Percentiles rank a stretch among this genome's conserved stretches.
phyloP scores from a whole-genome alignment of 2,888 invertebrate genomes.

The Patella depressa region DNA sequence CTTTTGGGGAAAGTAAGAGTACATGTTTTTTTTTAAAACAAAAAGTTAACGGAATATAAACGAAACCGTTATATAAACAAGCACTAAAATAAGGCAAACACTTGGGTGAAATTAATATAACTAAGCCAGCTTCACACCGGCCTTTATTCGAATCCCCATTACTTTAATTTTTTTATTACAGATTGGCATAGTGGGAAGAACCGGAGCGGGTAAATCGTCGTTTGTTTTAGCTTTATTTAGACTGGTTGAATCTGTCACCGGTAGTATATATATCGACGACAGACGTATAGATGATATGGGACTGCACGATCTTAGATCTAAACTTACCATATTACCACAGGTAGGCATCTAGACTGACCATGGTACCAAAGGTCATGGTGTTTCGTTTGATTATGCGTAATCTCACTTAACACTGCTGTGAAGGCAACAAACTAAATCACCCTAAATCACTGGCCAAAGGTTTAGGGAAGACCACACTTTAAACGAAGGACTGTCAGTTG shows the following conservation, averaged over 20 bases:
- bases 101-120: too few relatives aligned
- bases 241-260: conserved; percentile 22
- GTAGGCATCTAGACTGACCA: not conserved
- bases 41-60: too few relatives aligned
- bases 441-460: too few relatives aligned
- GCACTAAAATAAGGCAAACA: too few relatives aligned
- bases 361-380: not conserved
- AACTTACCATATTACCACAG: conserved; percentile 3
- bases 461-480: not conserved
- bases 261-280: conserved; percentile 25
- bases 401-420: too few relatives aligned
- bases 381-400: not conserved
- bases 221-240: conserved; percentile 30
- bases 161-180: not conserved
- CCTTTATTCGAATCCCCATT: too few relatives aligned
- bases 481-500: not conserved
- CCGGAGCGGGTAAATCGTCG: conserved; percentile 32
- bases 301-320: conserved; percentile 19
- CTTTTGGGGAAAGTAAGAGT: too few relatives aligned
- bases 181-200: conserved; percentile 33
- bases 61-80: too few relatives aligned
- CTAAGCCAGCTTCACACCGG: too few relatives aligned
- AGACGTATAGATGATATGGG: conserved; percentile 17
- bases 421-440: too few relatives aligned
- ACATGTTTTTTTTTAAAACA: too few relatives aligned